Conservation (phyloP, 2,797 vertebrate genomes). For the Syngnathus rostellatus region DNA sequence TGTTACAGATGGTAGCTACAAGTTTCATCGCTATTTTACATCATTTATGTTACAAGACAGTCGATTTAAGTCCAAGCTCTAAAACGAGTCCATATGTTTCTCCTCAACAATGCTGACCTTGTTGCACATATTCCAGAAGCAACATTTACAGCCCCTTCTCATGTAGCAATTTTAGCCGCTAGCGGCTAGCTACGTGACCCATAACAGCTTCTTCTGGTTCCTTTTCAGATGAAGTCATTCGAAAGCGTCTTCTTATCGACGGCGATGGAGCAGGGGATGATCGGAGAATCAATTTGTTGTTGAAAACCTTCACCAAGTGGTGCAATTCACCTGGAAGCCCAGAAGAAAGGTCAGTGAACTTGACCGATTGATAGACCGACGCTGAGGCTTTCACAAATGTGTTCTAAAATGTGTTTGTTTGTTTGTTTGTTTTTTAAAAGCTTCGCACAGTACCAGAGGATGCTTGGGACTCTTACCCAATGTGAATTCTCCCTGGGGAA, state of each 20-base stretch:
- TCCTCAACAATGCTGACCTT: not conserved
- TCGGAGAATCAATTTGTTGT: conserved; percentile 86
- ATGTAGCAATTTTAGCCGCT: conserved; percentile 1
- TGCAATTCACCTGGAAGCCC: conserved; percentile 81
- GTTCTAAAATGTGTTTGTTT: not conserved
- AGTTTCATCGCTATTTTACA: conserved; percentile 1
- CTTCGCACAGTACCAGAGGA: conserved; percentile 90
- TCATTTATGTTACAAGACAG: not conserved
- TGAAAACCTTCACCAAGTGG: conserved; percentile 98
- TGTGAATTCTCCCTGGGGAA: conserved; percentile 99
- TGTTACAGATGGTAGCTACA: conserved; percentile 68
- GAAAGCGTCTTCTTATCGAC: conserved; percentile 94
- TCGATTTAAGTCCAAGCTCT: not conserved
- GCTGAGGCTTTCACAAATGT: not conserved
- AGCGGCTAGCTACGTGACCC: not conserved
- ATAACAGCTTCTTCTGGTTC: not conserved
- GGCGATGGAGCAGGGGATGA: conserved; percentile 97
- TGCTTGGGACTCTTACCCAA: conserved; percentile 87
- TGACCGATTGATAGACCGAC: no score
- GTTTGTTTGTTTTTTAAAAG: no score
- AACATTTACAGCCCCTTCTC: not conserved
- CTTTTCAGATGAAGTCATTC: conserved; percentile 83
- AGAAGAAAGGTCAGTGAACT: conserved; percentile 80
- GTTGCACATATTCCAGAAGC: not conserved
- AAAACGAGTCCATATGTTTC: not conserved